A percentile compares a stretch with the other conserved stretches of the same genome.
phyloP scores from a whole-genome alignment of 2,113 vertebrate species.

The Aptenodytes forsteri region DNA sequence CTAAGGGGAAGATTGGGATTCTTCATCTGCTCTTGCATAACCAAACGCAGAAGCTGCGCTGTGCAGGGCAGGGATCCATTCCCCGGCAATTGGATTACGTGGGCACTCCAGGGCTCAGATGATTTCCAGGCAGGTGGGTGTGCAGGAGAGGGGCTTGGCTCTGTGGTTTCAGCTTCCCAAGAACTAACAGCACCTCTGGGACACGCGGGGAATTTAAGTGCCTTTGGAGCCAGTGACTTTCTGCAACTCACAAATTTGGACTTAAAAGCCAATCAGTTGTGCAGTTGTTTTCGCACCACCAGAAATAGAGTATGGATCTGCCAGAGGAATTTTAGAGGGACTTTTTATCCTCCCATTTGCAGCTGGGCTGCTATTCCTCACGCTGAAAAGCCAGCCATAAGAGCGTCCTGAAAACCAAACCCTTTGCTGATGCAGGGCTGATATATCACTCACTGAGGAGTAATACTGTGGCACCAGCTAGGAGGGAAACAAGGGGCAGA shows the following conservation, averaged over 20 bases:
- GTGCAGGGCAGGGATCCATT: background rate
- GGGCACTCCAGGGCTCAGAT: background rate
- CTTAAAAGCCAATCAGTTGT: conserved; percentile 32
- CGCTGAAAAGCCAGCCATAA: background rate
- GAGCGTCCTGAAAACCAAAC: background rate
- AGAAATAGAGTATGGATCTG: conserved; percentile 53
- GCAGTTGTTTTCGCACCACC: background rate
- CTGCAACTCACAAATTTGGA: conserved; percentile 19
- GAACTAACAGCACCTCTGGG: conserved; percentile 1
- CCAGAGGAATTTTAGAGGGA: conserved; percentile 18
- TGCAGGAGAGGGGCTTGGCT: background rate
- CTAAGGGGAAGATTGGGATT: conserved; percentile 15
- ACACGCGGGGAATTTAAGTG: background rate
- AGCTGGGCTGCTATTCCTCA: conserved; percentile 32
- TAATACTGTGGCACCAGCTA: background rate
- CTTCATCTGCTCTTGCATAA: background rate
- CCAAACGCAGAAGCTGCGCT: background rate
- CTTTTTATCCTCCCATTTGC: conserved; percentile 35
- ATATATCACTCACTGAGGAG: background rate
- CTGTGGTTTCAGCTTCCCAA: background rate
- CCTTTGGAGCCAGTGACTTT: background rate
- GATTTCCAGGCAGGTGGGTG: background rate
- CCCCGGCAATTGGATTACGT: fast-evolving
- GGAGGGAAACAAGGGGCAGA: conserved; percentile 23
- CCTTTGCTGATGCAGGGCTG: background rate